These are phyloP conservation scores for Drosophila kambysellisi DNA, from an alignment of 2,888 invertebrate species.

Conservation along the genomic window DNA sequence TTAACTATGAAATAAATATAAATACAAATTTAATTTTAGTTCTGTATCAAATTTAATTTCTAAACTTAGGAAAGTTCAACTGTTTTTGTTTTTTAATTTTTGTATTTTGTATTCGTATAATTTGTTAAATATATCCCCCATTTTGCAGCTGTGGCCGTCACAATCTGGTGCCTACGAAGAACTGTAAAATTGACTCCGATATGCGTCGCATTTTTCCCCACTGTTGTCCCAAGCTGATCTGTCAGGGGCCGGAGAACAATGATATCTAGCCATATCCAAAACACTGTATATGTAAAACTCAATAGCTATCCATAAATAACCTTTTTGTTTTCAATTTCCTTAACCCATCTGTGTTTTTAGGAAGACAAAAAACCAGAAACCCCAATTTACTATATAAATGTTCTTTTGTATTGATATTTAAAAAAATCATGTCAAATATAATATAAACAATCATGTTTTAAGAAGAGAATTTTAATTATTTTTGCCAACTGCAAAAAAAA, in stretches of 20 bases:
- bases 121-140: too few species aligned
- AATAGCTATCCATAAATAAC: not conserved
- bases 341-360: not conserved
- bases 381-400: not conserved
- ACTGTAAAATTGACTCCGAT: conserved; percentile 76
- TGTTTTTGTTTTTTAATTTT: not conserved
- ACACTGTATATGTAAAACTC: not conserved
- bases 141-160: conserved; percentile 77
- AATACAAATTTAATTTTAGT: not conserved
- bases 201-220: conserved; percentile 75
- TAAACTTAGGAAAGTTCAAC: not conserved
- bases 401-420: not conserved
- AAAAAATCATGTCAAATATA: not conserved
- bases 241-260: conserved; percentile 73
- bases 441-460: not conserved
- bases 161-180: conserved; percentile 71
- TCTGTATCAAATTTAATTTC: not conserved
- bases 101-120: not conserved
- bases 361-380: not conserved
- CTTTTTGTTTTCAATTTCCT: not conserved
- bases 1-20: not conserved
- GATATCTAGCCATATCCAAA: conserved; percentile 60
- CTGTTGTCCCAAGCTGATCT: conserved; percentile 77
- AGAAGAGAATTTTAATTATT: not conserved
- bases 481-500: not conserved